Conservation (phyloP, 2,888 invertebrate genomes). For the Drosophila quinaria region DNA sequence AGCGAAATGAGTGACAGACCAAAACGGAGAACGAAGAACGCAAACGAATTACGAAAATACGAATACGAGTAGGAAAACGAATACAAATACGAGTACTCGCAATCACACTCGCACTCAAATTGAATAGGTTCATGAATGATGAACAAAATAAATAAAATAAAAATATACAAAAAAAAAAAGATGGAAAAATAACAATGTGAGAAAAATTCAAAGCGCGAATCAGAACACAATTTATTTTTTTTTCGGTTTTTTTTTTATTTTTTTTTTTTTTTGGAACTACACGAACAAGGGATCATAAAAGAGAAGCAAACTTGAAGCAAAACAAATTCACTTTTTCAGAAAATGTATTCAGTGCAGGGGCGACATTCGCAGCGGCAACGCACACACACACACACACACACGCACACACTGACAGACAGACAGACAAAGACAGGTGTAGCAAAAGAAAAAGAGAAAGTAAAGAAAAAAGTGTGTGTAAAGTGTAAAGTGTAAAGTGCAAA, state of each 20-base stretch:
- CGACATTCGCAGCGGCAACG: constrained; percentile 82
- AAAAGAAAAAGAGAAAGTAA: not conserved
- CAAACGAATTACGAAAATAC: constrained; percentile 14
- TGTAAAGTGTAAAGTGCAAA: constrained; percentile 55
- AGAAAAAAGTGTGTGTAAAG: constrained; percentile 49
- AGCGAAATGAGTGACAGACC: constrained; percentile 76
- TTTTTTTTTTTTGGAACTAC: constrained; percentile 5
- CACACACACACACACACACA: constrained; percentile 37
- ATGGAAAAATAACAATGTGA: constrained; percentile 27
- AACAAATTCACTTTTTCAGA: constrained; percentile 77
- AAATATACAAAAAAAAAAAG: constrained; percentile 21
- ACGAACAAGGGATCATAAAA: constrained; percentile 20
- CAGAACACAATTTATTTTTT: constrained; percentile 5
- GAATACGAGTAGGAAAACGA: too few relatives aligned
- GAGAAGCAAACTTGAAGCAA: constrained; percentile 54
- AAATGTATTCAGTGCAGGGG: constrained; percentile 84
- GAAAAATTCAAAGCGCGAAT: constrained; percentile 24
- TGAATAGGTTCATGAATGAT: constrained; percentile 69
- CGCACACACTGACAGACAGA: constrained; percentile 19
- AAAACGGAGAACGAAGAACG: constrained; percentile 37
- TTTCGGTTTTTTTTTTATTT: not conserved
- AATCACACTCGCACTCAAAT: constrained; percentile 54
- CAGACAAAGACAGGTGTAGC: not conserved
- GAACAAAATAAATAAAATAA: constrained; percentile 37
- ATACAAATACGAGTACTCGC: constrained; percentile 4